Conservation (phyloP, 2,113 vertebrate species). For the Micronycteris hirsuta region DNA sequence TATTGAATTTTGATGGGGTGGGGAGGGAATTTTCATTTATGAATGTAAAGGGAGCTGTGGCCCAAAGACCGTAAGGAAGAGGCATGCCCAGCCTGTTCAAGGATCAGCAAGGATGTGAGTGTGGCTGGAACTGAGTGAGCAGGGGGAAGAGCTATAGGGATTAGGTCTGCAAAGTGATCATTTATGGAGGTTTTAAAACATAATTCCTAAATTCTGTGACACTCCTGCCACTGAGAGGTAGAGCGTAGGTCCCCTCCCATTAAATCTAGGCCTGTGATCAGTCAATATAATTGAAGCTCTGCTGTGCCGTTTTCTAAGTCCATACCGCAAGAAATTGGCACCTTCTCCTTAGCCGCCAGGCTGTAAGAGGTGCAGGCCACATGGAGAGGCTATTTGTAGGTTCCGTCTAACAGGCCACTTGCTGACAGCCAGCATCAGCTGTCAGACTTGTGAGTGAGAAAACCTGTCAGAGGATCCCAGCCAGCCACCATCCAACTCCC, state of each 20-base stretch:
- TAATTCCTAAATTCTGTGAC: neutral
- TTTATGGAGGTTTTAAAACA: neutral
- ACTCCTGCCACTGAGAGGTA: neutral
- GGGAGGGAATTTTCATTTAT: neutral
- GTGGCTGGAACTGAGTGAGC: neutral
- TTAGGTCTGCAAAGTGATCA: neutral
- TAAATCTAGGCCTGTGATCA: neutral
- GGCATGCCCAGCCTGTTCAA: neutral
- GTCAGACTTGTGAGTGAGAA: neutral
- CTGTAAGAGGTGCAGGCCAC: rapidly evolving
- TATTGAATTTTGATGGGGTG: neutral
- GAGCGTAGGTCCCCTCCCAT: neutral
- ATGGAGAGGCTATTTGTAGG: rapidly evolving
- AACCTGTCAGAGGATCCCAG: neutral
- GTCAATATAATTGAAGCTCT: neutral
- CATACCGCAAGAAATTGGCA: neutral
- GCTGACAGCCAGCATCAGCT: neutral
- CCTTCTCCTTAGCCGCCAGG: neutral
- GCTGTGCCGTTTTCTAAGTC: neutral
- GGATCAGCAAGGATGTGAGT: neutral
- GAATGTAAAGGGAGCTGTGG: too few relatives aligned
- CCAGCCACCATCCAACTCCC: too few relatives aligned
- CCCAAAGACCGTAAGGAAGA: neutral
- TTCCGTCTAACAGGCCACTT: neutral
- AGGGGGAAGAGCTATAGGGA: neutral